phyloP scores from a whole-genome alignment of 2,888 invertebrate genomes.

The Arge pagana region DNA sequence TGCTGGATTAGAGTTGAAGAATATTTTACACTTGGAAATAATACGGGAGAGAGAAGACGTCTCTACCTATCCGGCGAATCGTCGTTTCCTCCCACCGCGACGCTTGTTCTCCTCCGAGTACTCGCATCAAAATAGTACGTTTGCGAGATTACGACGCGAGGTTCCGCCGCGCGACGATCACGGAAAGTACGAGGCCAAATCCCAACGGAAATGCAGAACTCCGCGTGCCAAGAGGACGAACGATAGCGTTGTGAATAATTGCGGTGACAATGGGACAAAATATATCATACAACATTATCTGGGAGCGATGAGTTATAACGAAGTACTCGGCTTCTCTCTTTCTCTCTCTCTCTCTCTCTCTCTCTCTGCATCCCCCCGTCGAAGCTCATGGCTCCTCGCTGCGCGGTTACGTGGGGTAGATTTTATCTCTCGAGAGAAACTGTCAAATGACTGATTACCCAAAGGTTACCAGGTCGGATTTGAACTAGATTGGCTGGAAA shows the following conservation, averaged over 20 bases:
- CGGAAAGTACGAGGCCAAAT: too few species aligned
- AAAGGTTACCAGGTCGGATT: constrained; percentile 12
- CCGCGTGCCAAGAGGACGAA: too few species aligned
- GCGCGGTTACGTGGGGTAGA: too few species aligned
- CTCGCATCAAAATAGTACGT: too few species aligned
- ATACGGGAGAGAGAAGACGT: too few species aligned
- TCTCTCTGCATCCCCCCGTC: not conserved
- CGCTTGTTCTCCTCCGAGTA: too few species aligned
- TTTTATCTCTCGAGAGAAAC: constrained; percentile 47
- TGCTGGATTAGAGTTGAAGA: constrained; percentile 56
- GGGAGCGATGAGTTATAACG: constrained; percentile 47
- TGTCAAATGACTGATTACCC: constrained; percentile 44
- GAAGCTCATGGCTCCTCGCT: constrained; percentile 26
- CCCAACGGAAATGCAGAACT: constrained; percentile 43
- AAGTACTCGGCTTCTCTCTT: not conserved
- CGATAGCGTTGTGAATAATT: constrained; percentile 55
- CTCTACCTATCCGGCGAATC: too few species aligned
- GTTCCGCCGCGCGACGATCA: too few species aligned
- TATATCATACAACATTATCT: constrained; percentile 52
- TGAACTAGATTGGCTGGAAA: constrained; percentile 24
- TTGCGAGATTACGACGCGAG: too few species aligned
- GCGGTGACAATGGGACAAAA: constrained; percentile 48
- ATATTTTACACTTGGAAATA: constrained; percentile 57
- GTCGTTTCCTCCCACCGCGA: too few species aligned
- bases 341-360: not conserved